Conservation (phyloP, 2,113 vertebrate genomes). For the Grammatotria lemairii region DNA sequence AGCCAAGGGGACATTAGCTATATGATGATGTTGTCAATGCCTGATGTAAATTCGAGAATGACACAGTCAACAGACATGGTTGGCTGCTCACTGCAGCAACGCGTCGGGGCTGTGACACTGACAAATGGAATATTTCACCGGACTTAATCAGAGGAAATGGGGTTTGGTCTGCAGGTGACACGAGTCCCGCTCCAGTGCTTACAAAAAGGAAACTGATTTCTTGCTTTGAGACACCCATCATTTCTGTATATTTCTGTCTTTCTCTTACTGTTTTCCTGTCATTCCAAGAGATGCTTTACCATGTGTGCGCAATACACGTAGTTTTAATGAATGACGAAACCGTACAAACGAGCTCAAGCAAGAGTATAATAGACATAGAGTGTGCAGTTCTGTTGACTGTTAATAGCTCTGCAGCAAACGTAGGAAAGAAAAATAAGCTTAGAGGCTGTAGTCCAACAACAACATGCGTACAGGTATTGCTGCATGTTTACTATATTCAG, state of each 20-base stretch:
- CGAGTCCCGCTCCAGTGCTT: conserved; percentile 80
- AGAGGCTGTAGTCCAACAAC: neutral
- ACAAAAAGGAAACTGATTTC: conserved; percentile 84
- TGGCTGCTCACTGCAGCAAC: conserved; percentile 76
- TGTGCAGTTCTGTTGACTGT: neutral
- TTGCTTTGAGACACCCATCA: conserved; percentile 50
- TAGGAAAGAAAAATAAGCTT: neutral
- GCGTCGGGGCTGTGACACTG: conserved; percentile 83
- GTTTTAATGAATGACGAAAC: conserved; percentile 38
- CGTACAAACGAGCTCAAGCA: neutral
- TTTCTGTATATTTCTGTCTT: conserved; percentile 7
- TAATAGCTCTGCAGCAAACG: neutral
- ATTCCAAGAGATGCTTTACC: conserved; percentile 22
- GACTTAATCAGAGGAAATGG: conserved; percentile 95
- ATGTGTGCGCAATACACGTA: conserved; percentile 23
- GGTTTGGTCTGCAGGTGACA: conserved; percentile 89
- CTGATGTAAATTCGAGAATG: conserved; percentile 87
- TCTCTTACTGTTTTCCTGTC: neutral
- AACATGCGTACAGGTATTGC: no score
- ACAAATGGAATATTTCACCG: conserved; percentile 92
- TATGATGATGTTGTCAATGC: conserved; percentile 76
- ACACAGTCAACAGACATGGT: conserved; percentile 90
- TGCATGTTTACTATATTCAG: neutral
- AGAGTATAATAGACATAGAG: neutral
- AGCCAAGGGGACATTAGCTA: conserved; percentile 77